Evolutionary conservation across 2,888 invertebrate genomes (phyloP), one percentile per base, ranked within the genome.

Genomic region (Yponomeuta plumbellus): DNA sequence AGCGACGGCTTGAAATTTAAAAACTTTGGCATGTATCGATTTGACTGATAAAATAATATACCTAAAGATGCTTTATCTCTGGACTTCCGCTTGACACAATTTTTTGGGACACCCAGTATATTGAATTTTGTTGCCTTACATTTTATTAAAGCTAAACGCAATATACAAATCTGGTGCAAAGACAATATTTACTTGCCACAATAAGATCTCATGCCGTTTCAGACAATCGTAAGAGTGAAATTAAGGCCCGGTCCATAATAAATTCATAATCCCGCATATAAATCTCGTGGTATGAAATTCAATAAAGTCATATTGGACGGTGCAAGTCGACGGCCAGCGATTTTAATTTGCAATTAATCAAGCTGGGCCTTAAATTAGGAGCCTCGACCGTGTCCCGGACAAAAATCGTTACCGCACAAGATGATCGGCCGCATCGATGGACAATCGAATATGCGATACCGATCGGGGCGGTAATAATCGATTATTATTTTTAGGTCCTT

Each of bases 331-430:
- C 78, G 81, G 80, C 75, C 83, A 78, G 78, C 66, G 83, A 84
- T 84, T 86, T 90, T 88, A 90, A 90, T 89, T 86, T 88, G 87
- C 88, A 88, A 89, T 89, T 89, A 89, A 89, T 90, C 88, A 88
- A 83, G 76, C 69, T 69, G 71, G 74, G 77, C 70, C 78, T 79
- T 85, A 88, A 86, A 88, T 88, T 88, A 88, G 88, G 84, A 81
- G 80, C 76, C 80, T 79, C 78, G 80, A 78, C 76, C 76, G 78
- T 79, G 78, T 79, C 82, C 80, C 80, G 79, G 79, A 83, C 78
- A 80, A 81, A 84, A 84, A 83, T 76, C 79, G 76, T 80, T 76
- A 80, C 74, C 70, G 68, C 69, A 66, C 68, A 72, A 71, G 72
- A 69, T 73, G 67, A 67, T 67, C 68, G 73, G 66, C 69, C 23